Conservation (phyloP, 2,113 vertebrate species). For the Taurulus bubalis region DNA sequence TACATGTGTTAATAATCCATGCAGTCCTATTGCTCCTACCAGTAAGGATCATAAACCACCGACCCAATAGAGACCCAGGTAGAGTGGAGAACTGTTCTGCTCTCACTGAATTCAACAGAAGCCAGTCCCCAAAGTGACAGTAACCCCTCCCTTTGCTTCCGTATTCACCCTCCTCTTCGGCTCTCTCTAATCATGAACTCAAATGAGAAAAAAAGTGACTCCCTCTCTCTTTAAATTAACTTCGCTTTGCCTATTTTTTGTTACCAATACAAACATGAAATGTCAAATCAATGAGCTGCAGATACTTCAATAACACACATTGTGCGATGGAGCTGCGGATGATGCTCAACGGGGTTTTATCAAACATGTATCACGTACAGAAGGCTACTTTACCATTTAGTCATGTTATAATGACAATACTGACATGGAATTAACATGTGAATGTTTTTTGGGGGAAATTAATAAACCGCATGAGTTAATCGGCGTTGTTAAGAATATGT, state of each 20-base stretch:
- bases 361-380: neutral
- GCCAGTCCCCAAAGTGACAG: slow-evolving; percentile 5
- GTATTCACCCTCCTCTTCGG: slow-evolving; percentile 21
- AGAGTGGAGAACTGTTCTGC: slow-evolving; percentile 7
- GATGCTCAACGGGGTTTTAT: neutral
- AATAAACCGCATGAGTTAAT: neutral
- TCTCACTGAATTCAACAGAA: slow-evolving; percentile 28
- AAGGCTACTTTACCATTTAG: neutral
- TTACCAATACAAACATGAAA: slow-evolving; percentile 5
- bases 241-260: neutral
- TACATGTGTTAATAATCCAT: neutral
- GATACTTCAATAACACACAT: neutral
- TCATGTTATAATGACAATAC: neutral
- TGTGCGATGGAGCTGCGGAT: slow-evolving; percentile 12
- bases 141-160: slow-evolving; percentile 52
- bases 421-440: neutral
- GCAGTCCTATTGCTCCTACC: neutral
- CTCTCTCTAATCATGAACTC: slow-evolving; percentile 31
- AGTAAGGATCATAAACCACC: neutral
- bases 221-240: neutral
- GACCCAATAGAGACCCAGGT: slow-evolving; percentile 3
- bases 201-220: slow-evolving; percentile 20
- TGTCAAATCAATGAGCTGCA: neutral
- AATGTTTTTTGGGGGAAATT: neutral
- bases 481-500: neutral